Evolutionary conservation across 1,140 invertebrate genomes (phyloP).

Genomic region (Plodia interpunctella): DNA sequence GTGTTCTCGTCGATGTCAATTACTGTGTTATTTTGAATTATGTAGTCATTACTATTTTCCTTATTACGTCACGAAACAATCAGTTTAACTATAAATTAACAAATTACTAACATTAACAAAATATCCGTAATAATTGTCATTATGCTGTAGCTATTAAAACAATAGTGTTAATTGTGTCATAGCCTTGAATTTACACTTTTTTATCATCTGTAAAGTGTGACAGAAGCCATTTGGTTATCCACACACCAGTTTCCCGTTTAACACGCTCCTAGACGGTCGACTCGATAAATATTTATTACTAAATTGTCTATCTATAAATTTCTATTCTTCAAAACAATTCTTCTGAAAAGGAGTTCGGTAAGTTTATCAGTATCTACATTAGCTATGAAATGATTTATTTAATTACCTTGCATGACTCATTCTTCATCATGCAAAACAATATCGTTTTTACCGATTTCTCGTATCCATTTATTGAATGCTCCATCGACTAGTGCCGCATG

Average conservation of each 20-base stretch:
- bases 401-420: constrained; percentile 33
- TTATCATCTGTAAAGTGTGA: constrained; percentile 27
- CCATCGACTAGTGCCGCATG: constrained; percentile 22
- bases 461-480: constrained; percentile 4
- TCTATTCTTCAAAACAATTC: neutral
- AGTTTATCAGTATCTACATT: constrained; percentile 23
- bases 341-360: constrained; percentile 30
- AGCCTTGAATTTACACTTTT: constrained; percentile 40
- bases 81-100: neutral
- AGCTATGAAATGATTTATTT: constrained; percentile 20
- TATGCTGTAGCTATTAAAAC: constrained; percentile 1
- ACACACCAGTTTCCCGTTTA: constrained; percentile 31
- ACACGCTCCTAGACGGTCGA: constrained; percentile 12
- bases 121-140: neutral
- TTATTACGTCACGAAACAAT: no score
- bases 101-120: neutral
- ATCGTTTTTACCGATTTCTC: constrained; percentile 11
- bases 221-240: constrained; percentile 24
- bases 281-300: neutral
- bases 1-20: neutral
- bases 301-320: neutral
- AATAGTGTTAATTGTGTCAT: constrained; percentile 19
- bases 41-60: no score
- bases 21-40: neutral
- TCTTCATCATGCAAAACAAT: constrained; percentile 24